A percentile compares a stretch with the other conserved stretches of the same genome.
Conservation (phyloP, 2,797 vertebrate species). For the Tragelaphus oryx region DNA sequence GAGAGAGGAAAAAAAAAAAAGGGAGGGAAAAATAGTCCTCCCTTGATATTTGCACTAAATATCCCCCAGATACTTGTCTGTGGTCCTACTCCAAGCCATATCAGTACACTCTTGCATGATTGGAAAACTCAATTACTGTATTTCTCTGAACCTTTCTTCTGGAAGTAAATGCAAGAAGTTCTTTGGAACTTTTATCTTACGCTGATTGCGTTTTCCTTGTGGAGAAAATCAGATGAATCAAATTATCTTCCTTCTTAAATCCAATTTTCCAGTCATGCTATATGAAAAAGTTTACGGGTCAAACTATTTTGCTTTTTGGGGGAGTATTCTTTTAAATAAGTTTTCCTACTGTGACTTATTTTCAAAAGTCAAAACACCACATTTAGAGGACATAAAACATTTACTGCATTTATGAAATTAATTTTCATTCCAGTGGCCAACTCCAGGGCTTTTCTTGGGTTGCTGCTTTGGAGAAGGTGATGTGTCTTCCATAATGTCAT, state of each 20-base stretch:
- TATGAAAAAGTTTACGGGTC: neutral
- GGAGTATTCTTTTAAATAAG: neutral
- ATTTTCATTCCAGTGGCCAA: neutral
- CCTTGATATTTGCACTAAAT: neutral
- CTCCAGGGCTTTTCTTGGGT: neutral
- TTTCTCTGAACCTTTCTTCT: neutral
- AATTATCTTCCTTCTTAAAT: conserved; percentile 31
- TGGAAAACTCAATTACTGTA: neutral
- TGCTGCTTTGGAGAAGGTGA: neutral
- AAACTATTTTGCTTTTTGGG: neutral
- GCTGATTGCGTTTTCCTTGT: neutral
- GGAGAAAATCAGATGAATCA: neutral
- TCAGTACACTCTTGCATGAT: neutral
- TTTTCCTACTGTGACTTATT: neutral
- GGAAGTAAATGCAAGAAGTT: neutral
- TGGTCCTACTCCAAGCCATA: neutral
- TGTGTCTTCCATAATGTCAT: neutral
- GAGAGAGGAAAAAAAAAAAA: fast-evolving
- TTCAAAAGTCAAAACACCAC: neutral
- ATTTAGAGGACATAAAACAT: neutral
- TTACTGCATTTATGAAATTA: neutral
- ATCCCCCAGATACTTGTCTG: neutral
- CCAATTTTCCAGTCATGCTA: neutral
- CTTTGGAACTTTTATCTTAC: neutral
- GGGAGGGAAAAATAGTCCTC: neutral